Conservation (phyloP, 2,888 invertebrate species). For the Heteropelma amictum region DNA sequence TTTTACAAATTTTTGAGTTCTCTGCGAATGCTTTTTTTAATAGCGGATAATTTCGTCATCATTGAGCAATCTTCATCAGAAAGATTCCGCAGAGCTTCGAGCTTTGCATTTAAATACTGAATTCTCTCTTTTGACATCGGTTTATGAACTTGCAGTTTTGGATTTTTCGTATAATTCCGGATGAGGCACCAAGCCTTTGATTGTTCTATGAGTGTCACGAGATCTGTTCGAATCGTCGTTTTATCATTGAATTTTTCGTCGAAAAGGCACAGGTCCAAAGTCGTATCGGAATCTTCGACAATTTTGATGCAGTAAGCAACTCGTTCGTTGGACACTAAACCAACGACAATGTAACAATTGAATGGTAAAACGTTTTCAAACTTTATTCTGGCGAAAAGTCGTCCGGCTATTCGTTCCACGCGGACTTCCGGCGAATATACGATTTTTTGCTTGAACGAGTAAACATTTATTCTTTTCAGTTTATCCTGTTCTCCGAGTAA, state of each 20-base stretch:
- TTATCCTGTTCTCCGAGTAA: conserved; percentile 62
- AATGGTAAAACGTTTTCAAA: conserved; percentile 65
- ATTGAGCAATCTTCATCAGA: conserved; percentile 57
- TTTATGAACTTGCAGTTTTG: conserved; percentile 10
- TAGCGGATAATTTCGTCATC: conserved; percentile 64
- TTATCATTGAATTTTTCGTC: neutral
- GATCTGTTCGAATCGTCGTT: conserved; percentile 63
- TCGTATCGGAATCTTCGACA: conserved; percentile 60
- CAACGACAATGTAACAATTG: conserved; percentile 61
- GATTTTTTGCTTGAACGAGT: conserved; percentile 63
- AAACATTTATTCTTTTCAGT: conserved; percentile 69
- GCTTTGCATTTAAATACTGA: conserved; percentile 67
- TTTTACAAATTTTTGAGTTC: conserved; percentile 56
- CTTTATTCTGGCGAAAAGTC: conserved; percentile 60
- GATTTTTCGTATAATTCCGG: conserved; percentile 65
- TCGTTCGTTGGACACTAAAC: conserved; percentile 57
- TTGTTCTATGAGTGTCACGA: conserved; percentile 65
- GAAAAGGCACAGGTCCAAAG: conserved; percentile 61
- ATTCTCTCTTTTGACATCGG: conserved; percentile 47
- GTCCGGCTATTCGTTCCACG: conserved; percentile 59
- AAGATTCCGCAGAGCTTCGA: conserved; percentile 61
- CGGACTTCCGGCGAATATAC: conserved; percentile 59
- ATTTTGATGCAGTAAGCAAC: conserved; percentile 65
- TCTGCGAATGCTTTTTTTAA: conserved; percentile 67
- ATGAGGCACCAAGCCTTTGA: conserved; percentile 69